A percentile compares a stretch with the other conserved stretches of the same genome.
Evolutionary conservation across 2,888 invertebrate genomes (phyloP).

Genomic region (Euplexia lucipara): DNA sequence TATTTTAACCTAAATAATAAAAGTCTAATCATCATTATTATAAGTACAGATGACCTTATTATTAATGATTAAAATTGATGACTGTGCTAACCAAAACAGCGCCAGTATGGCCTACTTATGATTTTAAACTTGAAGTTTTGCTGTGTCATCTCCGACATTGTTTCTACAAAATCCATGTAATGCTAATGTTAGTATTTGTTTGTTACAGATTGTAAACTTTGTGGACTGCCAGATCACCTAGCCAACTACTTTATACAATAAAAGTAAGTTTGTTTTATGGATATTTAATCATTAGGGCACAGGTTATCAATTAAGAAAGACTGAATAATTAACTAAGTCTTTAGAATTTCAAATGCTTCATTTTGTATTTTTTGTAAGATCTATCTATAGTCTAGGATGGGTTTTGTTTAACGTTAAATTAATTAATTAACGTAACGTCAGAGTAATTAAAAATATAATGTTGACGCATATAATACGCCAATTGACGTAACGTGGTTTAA

Average conservation of each 20-base stretch:
- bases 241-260: slow-evolving; percentile 61
- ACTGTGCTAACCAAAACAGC: background rate
- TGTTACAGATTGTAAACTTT: slow-evolving; percentile 67
- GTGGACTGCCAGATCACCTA: slow-evolving; percentile 61
- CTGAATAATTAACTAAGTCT: too few relatives aligned
- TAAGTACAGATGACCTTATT: background rate
- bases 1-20: background rate
- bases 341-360: too few relatives aligned
- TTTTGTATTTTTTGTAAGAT: too few relatives aligned
- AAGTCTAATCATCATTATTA: slow-evolving; percentile 5
- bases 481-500: background rate
- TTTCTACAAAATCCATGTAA: background rate
- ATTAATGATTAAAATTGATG: slow-evolving; percentile 5
- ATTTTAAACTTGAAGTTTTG: background rate
- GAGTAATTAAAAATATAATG: too few relatives aligned
- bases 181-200: slow-evolving; percentile 52
- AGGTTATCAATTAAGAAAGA: too few relatives aligned
- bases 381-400: too few relatives aligned
- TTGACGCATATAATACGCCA: too few relatives aligned
- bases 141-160: background rate
- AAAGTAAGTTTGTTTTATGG: slow-evolving; percentile 68
- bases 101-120: slow-evolving; percentile 6
- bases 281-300: too few relatives aligned
- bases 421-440: too few relatives aligned
- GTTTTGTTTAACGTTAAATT: too few relatives aligned